phyloP scores from a whole-genome alignment of 2,797 vertebrate genomes.

The Eurystomus glaucurus region DNA sequence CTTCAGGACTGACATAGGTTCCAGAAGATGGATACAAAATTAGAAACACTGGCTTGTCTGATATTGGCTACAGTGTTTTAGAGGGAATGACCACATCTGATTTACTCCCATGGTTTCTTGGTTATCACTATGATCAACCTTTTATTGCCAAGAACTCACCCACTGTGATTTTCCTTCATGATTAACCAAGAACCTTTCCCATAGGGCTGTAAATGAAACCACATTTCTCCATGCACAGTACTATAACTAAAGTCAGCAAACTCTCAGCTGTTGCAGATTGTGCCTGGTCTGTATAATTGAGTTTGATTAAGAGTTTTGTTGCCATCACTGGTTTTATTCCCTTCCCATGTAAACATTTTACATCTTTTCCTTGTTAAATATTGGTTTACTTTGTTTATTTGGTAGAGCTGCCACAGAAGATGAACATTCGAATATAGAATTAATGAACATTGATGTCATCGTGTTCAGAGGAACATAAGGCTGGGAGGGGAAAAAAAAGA shows the following conservation, averaged over 20 bases:
- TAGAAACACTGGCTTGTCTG: fast-evolving
- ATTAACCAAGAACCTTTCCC: neutral
- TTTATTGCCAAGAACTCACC: neutral
- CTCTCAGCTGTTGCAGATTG: conserved; percentile 4
- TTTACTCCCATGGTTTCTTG: neutral
- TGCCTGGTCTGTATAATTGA: neutral
- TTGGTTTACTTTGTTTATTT: conserved; percentile 36
- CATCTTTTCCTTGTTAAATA: conserved; percentile 57
- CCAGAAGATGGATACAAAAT: neutral
- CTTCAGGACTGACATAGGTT: neutral
- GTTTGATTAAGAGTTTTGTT: conserved; percentile 45
- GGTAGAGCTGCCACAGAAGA: conserved; percentile 29
- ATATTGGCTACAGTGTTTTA: neutral
- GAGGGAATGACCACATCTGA: neutral
- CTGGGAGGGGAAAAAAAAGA: conserved; percentile 10
- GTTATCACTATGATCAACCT: neutral
- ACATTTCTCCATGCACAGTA: neutral
- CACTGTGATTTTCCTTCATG: neutral
- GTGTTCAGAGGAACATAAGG: conserved; percentile 69
- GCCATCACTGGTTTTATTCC: conserved; percentile 9
- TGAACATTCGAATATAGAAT: conserved; percentile 48
- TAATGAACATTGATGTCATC: conserved; percentile 68
- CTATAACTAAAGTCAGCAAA: conserved; percentile 2
- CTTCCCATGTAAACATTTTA: conserved; percentile 38
- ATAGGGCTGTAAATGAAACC: neutral